Evolutionary conservation across 2,888 invertebrate species (phyloP), one percentile per base, ranked within the genome.

Genomic region (Drosophila siamana): DNA sequence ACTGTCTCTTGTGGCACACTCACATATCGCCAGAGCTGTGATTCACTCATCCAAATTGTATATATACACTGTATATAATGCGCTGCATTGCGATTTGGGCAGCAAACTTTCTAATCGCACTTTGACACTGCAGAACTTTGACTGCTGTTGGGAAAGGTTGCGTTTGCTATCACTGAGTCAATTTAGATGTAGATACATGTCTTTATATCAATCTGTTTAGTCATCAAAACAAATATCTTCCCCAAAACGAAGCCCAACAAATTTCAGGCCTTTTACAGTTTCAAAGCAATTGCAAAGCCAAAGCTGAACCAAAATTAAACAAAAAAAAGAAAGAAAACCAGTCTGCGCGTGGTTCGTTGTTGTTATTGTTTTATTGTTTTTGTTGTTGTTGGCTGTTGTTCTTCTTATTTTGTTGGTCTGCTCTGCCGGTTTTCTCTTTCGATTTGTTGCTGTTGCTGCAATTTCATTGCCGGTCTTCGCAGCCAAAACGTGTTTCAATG

Each of bases 401-500:
- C 40, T 60, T 64, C 46, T 54, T 55, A 19, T 59, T 64, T 47
- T 63, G 51, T 63, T 64, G 55, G 15, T 57, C 40, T 50, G 50
- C 50, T 67, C 56, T 67, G 79, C 64, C 70, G 71, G 78, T 47
- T 74, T 78, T 78, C 63, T 76, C 77, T 75, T 78, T 79, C 59
- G 46, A 59, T 60, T 62, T 69, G 65, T 48, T 60, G 54, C 22
- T 68, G 47, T 68, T 73, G 63, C 57, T 82, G 85, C 78, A 69
- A 86, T 85, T 88, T 87, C 86, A 88, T 83, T 87, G 86, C 88
- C 85, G 88, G 86, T 78, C 70, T 69, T 57, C 60, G 33, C 48
- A 63, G 56, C 70, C 72, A 73, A 85, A 87, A 87, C 85, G 70
- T 87, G 85, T 85, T 88, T 88, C 87, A 88, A 88, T 88, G 87